These are phyloP conservation scores for Sarcophaga bullata DNA, from an alignment of 1,140 invertebrate species.

Conservation along the genomic window DNA sequence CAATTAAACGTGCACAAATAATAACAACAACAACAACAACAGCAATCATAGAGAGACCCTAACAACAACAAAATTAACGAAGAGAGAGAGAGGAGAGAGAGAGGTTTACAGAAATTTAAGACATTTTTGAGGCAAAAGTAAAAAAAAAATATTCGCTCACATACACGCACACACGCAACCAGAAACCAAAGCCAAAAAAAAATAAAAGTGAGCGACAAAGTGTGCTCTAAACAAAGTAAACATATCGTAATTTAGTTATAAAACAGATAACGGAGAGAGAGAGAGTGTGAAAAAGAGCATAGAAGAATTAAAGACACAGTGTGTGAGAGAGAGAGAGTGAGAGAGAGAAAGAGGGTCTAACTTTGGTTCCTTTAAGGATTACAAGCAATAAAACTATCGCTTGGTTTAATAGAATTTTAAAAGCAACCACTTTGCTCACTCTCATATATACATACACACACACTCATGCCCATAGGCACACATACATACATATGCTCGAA, in stretches of 20 bases:
- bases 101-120: too few relatives aligned
- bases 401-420: not conserved
- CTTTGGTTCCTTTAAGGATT: not conserved
- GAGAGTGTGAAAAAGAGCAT: not conserved
- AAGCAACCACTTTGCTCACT: not conserved
- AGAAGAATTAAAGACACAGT: not conserved
- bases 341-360: not conserved
- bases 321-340: not conserved
- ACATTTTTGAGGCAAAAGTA: too few relatives aligned
- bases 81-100: not conserved
- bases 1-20: not conserved
- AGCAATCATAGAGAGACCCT: not conserved
- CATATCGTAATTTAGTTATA: slow-evolving; percentile 15
- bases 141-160: too few relatives aligned
- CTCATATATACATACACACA: not conserved
- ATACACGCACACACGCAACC: too few relatives aligned
- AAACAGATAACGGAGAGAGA: not conserved
- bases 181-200: too few relatives aligned
- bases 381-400: not conserved
- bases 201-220: too few relatives aligned
- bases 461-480: not conserved
- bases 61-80: not conserved
- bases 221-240: not conserved
- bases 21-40: slow-evolving; percentile 17
- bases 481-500: not conserved